Evolutionary conservation across 2,797 vertebrate genomes (phyloP), one percentile per base, ranked within the genome.

Genomic region (Channallabes apus): DNA sequence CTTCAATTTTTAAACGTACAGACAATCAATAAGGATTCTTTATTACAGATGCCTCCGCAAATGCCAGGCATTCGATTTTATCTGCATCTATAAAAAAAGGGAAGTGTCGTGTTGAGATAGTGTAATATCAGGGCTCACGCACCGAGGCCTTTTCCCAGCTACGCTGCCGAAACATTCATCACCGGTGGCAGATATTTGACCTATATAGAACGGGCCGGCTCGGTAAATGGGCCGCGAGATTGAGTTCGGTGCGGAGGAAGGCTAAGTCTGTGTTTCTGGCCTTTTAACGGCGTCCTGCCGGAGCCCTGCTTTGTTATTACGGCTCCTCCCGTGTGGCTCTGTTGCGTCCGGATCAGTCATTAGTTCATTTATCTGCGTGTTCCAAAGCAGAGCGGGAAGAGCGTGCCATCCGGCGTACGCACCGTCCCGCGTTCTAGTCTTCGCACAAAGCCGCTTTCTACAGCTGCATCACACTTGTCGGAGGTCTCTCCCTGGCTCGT

Each of bases 301-400:
- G 79, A 56, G 82, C 38, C 86, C 90, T 88, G 91, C 89, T 84
- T 84, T 86, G 83, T 82, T 90, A 91, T 94, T 93, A 94, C 91
- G 91, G 89, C 92, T 92, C 90, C 90, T 90, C 89, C 90, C 86
- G 89, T 89, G 85, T 87, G 90, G 90, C 85, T 88, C 92, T 91
- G 90, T 92, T 93, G 94, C 91, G 90, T 91, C 90, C 87, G 90
- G 93, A 93, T 94, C 93, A 92, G 93, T 94, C 93, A 94, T 94
- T 94, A 94, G 93, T 94, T 94, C 90, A 94, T 95, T 94, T 95
- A 94, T 95, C 94, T 94, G 92, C 91, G 38, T 90, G 90, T 91
- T 91, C 92, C 91, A 90, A 12, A 14, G 75, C 75, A 35, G 24
- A 90, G 92, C 91, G 92, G 94, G 92, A 92, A 90, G 90, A 92